Evolutionary conservation across 2,888 invertebrate genomes (phyloP).

Genomic region (Anticlea derivata): DNA sequence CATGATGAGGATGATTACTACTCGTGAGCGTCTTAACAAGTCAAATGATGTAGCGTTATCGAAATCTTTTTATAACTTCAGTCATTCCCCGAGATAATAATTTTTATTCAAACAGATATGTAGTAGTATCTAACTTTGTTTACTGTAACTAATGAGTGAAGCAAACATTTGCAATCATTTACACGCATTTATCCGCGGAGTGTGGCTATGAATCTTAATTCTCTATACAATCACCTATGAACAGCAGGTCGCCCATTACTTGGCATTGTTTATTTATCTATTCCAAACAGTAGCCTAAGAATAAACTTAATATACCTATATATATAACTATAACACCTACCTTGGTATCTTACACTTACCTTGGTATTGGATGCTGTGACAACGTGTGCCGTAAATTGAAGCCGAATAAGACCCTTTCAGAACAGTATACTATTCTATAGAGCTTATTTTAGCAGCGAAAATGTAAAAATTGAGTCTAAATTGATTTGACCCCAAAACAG

Average conservation of each 20-base stretch:
- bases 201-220: slow-evolving; percentile 23
- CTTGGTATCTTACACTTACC: neutral
- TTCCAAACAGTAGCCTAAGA: neutral
- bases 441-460: too few species aligned
- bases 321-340: too few species aligned
- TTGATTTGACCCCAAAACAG: too few species aligned
- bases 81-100: neutral
- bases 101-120: slow-evolving; percentile 7
- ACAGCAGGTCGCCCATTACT: neutral
- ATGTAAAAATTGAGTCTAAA: too few species aligned
- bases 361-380: neutral
- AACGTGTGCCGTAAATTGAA: too few species aligned
- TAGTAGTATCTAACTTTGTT: neutral
- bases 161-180: slow-evolving; percentile 21
- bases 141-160: slow-evolving; percentile 10
- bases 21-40: too few species aligned
- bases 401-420: too few species aligned
- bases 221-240: slow-evolving; percentile 12
- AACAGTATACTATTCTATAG: too few species aligned
- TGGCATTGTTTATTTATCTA: slow-evolving; percentile 13
- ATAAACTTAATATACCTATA: neutral
- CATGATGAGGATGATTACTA: too few species aligned
- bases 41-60: too few species aligned
- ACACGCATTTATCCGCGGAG: slow-evolving; percentile 4
- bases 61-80: too few species aligned